Evolutionary conservation across 1,140 invertebrate species (phyloP), one percentile per base, ranked within the genome.

Genomic region (Odontomachus brunneus): DNA sequence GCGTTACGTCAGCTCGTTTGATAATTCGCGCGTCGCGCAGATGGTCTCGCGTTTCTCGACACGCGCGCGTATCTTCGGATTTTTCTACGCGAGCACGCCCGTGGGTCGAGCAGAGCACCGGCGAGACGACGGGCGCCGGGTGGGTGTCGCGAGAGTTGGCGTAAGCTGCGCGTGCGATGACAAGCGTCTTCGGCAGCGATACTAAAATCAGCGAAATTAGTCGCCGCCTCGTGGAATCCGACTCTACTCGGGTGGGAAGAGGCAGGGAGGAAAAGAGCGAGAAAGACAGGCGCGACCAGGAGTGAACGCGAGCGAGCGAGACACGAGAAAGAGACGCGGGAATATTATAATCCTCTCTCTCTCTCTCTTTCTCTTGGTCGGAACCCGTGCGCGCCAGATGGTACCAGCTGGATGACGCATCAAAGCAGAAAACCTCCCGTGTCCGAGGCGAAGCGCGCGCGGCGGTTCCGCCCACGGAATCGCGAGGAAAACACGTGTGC

Each of bases 331-430:
- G n/a, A n/a, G n/a, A 44, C 49, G 44, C 26, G 22, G 38, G 67
- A 48, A 33, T 76, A 82, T 83, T 87, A 87, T 85, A 90, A 89
- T 89, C 51, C 17, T 33, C 29, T 33, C 29, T 33, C 29, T 63
- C 53, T 80, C 75, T 80, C 38, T 80, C 38, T 67, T 69, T 57
- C 49, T 44, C 9, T 44, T 80, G 44, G 82, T 26, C 83, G 84
- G 84, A 84, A 84, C 76, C 75, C 69, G 75, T 89, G 90, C 84
- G 38, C 88, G 83, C 88, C 89, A 90, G 89, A 90, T 90, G 89
- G 89, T 89, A 84, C 84, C 84, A 88, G 83, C 82, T 84, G 88
- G 82, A 88, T 90, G 89, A 88, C 84, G 87, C 84, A 87, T 71
- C 84, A 71, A 84, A 63, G 67, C 82, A 80, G 82, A 88, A 88